Percentiles rank a stretch among this genome's conserved stretches.
phyloP scores from a whole-genome alignment of 1,140 invertebrate species.

The Plectrocnemia conspersa region DNA sequence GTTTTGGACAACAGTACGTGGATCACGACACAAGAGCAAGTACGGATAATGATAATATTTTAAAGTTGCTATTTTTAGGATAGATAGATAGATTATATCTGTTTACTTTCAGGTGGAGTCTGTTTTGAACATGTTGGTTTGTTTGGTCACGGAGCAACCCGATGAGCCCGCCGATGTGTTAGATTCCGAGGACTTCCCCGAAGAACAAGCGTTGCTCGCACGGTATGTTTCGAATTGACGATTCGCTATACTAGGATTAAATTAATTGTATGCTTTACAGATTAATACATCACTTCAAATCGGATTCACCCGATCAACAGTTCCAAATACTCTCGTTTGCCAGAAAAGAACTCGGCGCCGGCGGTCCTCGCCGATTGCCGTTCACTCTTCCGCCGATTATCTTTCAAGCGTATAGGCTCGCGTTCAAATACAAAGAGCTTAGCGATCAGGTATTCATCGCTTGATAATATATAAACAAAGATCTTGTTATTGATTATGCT shows the following conservation, averaged over 20 bases:
- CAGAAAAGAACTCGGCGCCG: constrained; percentile 82
- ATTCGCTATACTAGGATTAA: constrained; percentile 3
- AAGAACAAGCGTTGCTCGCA: constrained; percentile 91
- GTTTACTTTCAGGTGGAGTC: constrained; percentile 60
- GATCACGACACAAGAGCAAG: constrained; percentile 78
- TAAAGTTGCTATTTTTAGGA: too few relatives aligned
- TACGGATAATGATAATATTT: constrained; percentile 56
- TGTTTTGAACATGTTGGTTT: constrained; percentile 75
- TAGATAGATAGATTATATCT: constrained; percentile 9
- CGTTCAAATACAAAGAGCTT: constrained; percentile 75
- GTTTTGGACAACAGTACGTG: constrained; percentile 72
- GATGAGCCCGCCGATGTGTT: constrained; percentile 64
- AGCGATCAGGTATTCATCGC: constrained; percentile 63
- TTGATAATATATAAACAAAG: neutral
- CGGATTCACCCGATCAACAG: constrained; percentile 85
- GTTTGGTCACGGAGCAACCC: constrained; percentile 81
- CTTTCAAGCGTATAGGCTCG: constrained; percentile 89
- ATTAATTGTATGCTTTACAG: constrained; percentile 43
- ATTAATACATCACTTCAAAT: constrained; percentile 86
- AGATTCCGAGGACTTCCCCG: constrained; percentile 93
- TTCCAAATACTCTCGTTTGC: constrained; percentile 87
- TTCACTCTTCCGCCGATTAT: constrained; percentile 94
- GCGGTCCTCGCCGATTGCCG: constrained; percentile 82
- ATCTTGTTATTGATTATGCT: constrained; percentile 11
- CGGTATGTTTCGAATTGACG: constrained; percentile 39